These are phyloP conservation scores for Caprella mutica DNA, from an alignment of 2,888 invertebrate genomes.

Conservation along the genomic window DNA sequence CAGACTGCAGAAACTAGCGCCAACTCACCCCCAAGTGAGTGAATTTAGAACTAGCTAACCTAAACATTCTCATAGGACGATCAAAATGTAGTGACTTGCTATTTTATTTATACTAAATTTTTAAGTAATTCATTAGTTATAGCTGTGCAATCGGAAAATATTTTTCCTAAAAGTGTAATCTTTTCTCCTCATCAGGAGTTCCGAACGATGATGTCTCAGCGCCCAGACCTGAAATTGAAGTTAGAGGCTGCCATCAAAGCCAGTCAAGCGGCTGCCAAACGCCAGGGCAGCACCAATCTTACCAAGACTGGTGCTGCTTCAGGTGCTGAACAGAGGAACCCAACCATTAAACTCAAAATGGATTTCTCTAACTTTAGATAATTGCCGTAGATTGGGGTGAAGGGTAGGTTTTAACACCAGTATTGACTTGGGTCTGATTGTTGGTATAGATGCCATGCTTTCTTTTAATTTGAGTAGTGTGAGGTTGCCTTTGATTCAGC, in stretches of 20 bases:
- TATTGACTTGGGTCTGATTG: too few relatives aligned
- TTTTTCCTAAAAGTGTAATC: not conserved
- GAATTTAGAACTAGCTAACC: not conserved
- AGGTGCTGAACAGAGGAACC: constrained; percentile 13
- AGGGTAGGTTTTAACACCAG: not conserved
- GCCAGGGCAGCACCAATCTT: too few relatives aligned
- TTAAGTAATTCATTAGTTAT: not conserved
- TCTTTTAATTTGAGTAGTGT: too few relatives aligned
- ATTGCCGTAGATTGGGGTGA: not conserved
- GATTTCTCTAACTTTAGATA: constrained; percentile 32
- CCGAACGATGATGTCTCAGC: constrained; percentile 20
- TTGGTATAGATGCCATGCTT: too few relatives aligned
- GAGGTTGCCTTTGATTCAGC: too few relatives aligned
- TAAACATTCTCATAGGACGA: not conserved
- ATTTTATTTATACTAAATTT: not conserved
- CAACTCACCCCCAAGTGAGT: constrained; percentile 31
- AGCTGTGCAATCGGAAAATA: not conserved
- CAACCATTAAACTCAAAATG: constrained; percentile 31
- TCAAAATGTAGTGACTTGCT: not conserved
- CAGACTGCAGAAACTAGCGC: constrained; percentile 32
- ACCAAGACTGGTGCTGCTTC: not conserved
- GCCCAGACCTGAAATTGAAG: constrained; percentile 20
- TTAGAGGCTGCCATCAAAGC: constrained; percentile 25
- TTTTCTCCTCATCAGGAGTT: constrained; percentile 22
- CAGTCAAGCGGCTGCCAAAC: constrained; percentile 11